Base-by-base conservation (phyloP, 2,113 vertebrate species). In the Meles meles region DNA sequence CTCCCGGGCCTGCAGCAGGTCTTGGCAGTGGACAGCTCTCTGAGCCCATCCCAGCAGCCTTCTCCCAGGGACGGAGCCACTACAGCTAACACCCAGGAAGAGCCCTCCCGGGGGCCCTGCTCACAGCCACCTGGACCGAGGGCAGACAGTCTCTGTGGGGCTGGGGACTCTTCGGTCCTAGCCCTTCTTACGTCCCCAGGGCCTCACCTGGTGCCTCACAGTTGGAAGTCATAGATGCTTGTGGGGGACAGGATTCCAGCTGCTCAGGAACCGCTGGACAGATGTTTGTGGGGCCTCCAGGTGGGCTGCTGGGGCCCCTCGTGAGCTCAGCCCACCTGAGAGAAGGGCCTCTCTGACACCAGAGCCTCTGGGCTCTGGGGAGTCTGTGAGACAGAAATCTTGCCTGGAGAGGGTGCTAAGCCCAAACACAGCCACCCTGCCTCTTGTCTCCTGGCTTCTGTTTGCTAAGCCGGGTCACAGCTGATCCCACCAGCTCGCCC, bases 401-500 rank as follows among this genome's bases (percentile, higher is more conserved):
- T 52, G 25, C 76, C 71, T 23, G 2, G 61, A 87, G 88, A 94
- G n/a, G 7, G 1, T 55, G 44, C 95, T 79, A 65, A 94, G 71
- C 31, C 63, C 87, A n/a, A 15, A 31, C 63, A n/a, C 57, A 83
- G 69, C 69, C 81, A 13, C 85, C 23, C 49, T 63, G 92, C 90
- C 81, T 96, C 93, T 81, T 82, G 0, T 76, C 49, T 89, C 97
- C 95, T 91, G 93, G 88, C 97, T 98, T 97, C 59, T 97, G 97
- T 99, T 98, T 98, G 98, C 93, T 97, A 97, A 98, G 98, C 97
- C n/a, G 79, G 98, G 98, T 98, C 97, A 98, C 92, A 96, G 97
- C 97, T 98, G 98, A 98, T 98, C 98, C 97, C 97, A 72, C 84
- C 96, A 97, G 98, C 98, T 98, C 97, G 88, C 98, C 57, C 1